Base-by-base conservation (phyloP, 2,888 invertebrate genomes). In the Micropterix aruncella region DNA sequence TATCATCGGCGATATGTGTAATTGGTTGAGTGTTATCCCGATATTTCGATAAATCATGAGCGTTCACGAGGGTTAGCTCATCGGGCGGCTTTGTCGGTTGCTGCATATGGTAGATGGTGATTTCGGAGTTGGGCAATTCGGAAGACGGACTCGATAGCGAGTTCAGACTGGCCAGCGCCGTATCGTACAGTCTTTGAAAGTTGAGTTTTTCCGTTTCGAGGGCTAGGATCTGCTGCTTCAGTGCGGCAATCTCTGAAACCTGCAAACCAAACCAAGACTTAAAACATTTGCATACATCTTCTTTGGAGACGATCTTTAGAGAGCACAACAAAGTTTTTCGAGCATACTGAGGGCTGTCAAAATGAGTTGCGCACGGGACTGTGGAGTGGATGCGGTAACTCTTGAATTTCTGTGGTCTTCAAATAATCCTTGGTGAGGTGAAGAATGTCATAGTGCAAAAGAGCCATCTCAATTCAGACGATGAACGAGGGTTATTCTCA, bases 201-300 rank as follows among this genome's bases (percentile, higher is more conserved):
- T 76, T 73, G 12, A 67, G 53, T 53, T 77, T 77, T 52, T 77
- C 77, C 40, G 70, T 70, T 53, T 78, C 74, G 44, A 78, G 57
- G 2, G 63, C 62, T 46, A 62, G 62, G 41, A 73, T 58, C 57
- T 74, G 73, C 51, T 73, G 70, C 58, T 74, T 74, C 15, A 78
- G 58, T 36, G 67, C 58, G 50, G 73, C 70, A 52, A 76, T 69
- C 54, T 78, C 74, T 59, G 71, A 70, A 1, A 67, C 65, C 67
- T 77, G 62, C 42, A 67, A 60, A 42, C 2, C n/a, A n/a, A n/a
- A n/a, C n/a, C n/a, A n/a, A n/a, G n/a, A 2, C 18, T 27, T 41
- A 17, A 5, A 41, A n/a, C 15, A 15, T 16, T n/a, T 40, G 3
- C 15, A 5, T 7, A 40, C 4, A 16, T 5, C 9, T 40, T 40